Conservation (phyloP, 2,797 vertebrate genomes). For the Myotis daubentonii region DNA sequence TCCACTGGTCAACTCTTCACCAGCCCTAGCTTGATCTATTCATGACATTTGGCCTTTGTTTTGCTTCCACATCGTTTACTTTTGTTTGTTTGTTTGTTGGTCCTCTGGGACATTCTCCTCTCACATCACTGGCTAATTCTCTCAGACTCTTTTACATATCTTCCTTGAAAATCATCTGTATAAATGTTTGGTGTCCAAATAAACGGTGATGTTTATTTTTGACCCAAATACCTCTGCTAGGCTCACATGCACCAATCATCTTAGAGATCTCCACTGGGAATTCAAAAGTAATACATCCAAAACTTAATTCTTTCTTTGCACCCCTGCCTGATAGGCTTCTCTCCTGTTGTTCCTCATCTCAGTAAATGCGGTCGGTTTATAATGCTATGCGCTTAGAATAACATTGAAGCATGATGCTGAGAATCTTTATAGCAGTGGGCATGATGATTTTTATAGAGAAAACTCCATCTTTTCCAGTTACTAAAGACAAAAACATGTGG, state of each 20-base stretch:
- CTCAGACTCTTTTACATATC: neutral
- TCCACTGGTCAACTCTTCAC: neutral
- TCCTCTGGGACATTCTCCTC: neutral
- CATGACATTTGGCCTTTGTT: fast-evolving
- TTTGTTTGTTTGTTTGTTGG: neutral
- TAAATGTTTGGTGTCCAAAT: neutral
- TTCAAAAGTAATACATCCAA: neutral
- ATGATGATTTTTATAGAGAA: neutral
- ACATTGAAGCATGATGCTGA: neutral
- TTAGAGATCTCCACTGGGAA: neutral
- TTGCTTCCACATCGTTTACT: neutral
- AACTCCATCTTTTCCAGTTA: neutral
- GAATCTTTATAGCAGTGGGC: neutral
- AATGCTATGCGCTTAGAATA: neutral
- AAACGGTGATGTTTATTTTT: neutral
- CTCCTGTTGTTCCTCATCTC: neutral
- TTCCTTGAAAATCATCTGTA: neutral
- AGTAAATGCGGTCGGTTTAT: neutral
- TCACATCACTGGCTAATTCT: neutral
- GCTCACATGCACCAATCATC: neutral
- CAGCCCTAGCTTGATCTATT: neutral
- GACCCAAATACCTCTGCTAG: neutral
- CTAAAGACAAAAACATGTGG: neutral
- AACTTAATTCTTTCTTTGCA: neutral
- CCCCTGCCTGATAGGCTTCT: neutral